Percentiles rank a stretch among this genome's conserved stretches.
Evolutionary conservation across 2,113 vertebrate species (phyloP).

Genomic region (Cebidichthys violaceus): DNA sequence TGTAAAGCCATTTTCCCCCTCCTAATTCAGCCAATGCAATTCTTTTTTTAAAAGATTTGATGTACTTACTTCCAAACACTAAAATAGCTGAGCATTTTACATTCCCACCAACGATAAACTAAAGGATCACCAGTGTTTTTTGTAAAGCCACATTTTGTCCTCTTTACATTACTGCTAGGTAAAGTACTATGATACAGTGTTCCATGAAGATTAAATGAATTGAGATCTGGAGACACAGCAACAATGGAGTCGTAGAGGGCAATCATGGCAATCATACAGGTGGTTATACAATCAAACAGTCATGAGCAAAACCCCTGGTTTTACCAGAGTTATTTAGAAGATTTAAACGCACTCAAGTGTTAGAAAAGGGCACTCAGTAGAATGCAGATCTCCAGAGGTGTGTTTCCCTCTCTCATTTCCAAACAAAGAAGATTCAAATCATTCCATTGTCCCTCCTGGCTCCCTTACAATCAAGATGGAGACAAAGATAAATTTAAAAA

Average conservation of each 20-base stretch:
- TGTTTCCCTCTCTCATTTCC: too few species aligned
- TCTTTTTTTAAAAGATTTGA: neutral
- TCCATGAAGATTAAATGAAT: neutral
- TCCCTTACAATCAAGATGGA: neutral
- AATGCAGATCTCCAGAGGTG: neutral
- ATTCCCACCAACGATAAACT: neutral
- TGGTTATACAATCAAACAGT: neutral
- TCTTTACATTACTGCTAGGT: neutral
- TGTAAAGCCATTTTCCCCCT: neutral
- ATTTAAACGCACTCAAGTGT: neutral
- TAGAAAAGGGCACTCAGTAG: neutral
- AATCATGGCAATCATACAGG: neutral
- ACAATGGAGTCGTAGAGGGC: neutral
- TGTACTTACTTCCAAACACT: neutral
- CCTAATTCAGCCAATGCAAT: too few species aligned
- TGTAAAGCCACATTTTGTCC: too few species aligned
- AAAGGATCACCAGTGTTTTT: neutral
- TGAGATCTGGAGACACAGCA: neutral
- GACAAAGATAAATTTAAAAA: neutral
- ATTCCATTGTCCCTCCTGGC: neutral
- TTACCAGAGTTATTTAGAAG: neutral
- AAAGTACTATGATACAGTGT: neutral
- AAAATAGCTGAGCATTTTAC: too few species aligned
- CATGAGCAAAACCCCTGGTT: too few species aligned
- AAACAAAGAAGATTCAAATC: too few species aligned